Evolutionary conservation across 30 jellyfish, hydroid and myxozoan genomes (phyloP).

Genomic region (Hydra vulgaris): DNA sequence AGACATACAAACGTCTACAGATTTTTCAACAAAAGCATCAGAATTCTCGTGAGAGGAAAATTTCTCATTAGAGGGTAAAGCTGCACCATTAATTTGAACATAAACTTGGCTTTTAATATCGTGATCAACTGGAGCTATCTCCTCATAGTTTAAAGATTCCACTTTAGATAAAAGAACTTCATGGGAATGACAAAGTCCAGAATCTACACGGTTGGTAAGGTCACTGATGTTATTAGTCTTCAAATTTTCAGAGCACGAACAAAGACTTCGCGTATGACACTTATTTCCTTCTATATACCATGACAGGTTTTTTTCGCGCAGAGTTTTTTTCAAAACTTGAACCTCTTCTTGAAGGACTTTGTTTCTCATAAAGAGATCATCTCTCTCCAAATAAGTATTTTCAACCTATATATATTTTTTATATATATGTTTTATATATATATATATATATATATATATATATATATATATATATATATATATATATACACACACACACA

Average conservation of each 20-base stretch:
- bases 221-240: not conserved
- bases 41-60: not conserved
- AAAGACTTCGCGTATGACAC: not conserved
- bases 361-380: not conserved
- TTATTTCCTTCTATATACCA: not conserved
- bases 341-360: not conserved
- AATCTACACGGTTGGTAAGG: not conserved
- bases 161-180: not conserved
- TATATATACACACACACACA: too few species aligned
- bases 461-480: too few species aligned
- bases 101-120: not conserved
- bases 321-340: not conserved
- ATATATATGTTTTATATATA: too few species aligned
- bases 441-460: too few species aligned
- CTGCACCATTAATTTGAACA: not conserved
- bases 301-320: not conserved
- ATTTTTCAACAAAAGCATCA: not conserved
- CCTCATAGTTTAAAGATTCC: not conserved
- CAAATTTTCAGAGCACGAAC: not conserved
- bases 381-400: too few species aligned
- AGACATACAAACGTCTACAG: not conserved
- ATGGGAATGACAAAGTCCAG: not conserved
- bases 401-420: too few species aligned
- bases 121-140: not conserved
- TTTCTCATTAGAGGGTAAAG: not conserved